A percentile compares a stretch with the other conserved stretches of the same genome.
phyloP scores from a whole-genome alignment of 2,113 vertebrate species.

The Leiothrix lutea region DNA sequence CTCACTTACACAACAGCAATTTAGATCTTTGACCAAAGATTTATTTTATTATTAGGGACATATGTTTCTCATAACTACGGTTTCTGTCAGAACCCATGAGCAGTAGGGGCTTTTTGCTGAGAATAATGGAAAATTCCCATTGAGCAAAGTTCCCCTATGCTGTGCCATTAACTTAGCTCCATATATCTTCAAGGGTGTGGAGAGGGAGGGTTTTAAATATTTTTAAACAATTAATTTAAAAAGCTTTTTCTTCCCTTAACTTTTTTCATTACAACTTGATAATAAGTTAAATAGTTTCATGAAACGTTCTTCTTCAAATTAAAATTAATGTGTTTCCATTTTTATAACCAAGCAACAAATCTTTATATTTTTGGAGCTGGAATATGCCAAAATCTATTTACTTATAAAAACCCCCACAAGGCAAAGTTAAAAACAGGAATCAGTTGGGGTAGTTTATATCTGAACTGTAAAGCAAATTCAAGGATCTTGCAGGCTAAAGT shows the following conservation, averaged over 20 bases:
- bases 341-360: not conserved
- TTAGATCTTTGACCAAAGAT: not conserved
- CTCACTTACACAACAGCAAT: not conserved
- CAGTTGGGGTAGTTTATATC: not conserved
- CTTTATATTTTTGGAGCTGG: not conserved
- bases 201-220: conserved; percentile 16
- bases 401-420: not conserved
- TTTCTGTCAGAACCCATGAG: conserved; percentile 2
- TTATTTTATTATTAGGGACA: conserved; percentile 2
- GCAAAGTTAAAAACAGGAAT: conserved; percentile 15
- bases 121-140: conserved; percentile 33
- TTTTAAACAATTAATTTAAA: conserved; percentile 6
- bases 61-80: conserved; percentile 9
- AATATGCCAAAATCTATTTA: not conserved
- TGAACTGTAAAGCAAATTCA: not conserved
- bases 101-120: conserved; percentile 19
- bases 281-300: conserved; percentile 14
- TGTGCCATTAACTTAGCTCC: not conserved
- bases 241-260: not conserved
- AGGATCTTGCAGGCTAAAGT: not conserved
- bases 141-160: not conserved
- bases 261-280: conserved; percentile 26
- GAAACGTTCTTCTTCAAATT: not conserved
- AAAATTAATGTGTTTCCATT: conserved; percentile 22
- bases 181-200: conserved; percentile 30